phyloP scores from a whole-genome alignment of 2,797 vertebrate species.

The Semaprochilodus insignis region DNA sequence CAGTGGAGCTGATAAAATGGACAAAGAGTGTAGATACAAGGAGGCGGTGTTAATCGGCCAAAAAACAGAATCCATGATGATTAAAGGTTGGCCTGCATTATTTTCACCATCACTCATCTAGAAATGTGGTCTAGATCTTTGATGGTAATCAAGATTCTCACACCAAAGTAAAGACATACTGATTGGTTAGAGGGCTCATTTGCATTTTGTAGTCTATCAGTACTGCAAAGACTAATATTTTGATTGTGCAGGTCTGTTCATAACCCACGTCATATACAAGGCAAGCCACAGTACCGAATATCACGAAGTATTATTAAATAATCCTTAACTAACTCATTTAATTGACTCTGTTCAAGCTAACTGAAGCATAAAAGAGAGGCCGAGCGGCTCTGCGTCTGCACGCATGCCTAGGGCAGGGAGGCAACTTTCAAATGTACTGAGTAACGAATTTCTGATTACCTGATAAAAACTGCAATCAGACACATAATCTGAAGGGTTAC shows the following conservation, averaged over 20 bases:
- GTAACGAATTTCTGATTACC: slow-evolving; percentile 1
- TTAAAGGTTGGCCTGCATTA: too few relatives aligned
- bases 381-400: background rate
- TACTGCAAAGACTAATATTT: background rate
- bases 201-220: too few relatives aligned
- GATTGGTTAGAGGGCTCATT: too few relatives aligned
- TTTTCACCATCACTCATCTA: too few relatives aligned
- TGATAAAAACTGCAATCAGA: background rate
- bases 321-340: background rate
- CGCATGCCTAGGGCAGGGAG: background rate
- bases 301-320: background rate
- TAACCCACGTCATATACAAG: background rate
- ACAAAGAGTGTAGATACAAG: too few relatives aligned
- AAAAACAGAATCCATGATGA: too few relatives aligned
- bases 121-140: too few relatives aligned
- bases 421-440: background rate
- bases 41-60: too few relatives aligned
- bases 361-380: background rate
- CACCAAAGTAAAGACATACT: too few relatives aligned
- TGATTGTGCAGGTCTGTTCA: background rate
- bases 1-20: too few relatives aligned
- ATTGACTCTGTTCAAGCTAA: background rate
- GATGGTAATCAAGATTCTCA: too few relatives aligned
- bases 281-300: background rate
- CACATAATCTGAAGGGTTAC: background rate